Conservation (phyloP, 2,113 vertebrate species). For the Sprattus sprattus region DNA sequence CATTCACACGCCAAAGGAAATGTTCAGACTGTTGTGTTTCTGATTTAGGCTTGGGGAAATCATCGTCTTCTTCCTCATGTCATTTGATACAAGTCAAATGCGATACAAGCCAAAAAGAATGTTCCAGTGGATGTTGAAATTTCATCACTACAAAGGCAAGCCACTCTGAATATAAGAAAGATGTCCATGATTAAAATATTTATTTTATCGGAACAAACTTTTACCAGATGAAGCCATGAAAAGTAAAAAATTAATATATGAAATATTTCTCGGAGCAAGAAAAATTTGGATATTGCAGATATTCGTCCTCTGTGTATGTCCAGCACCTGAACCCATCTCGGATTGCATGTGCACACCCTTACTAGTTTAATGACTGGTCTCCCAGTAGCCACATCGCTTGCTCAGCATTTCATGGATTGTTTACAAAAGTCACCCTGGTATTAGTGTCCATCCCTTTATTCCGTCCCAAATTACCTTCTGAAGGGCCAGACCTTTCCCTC, state of each 20-base stretch:
- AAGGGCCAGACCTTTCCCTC: too few relatives aligned
- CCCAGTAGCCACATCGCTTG: background rate
- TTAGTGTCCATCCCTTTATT: too few relatives aligned
- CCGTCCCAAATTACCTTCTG: too few relatives aligned
- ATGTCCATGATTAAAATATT: background rate
- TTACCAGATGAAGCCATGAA: background rate
- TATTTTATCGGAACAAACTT: background rate
- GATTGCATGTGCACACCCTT: background rate
- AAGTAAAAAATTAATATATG: background rate
- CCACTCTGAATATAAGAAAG: background rate
- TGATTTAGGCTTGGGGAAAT: background rate
- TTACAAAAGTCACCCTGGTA: background rate
- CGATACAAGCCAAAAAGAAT: background rate
- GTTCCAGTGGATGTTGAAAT: conserved; percentile 1
- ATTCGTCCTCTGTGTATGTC: too few relatives aligned
- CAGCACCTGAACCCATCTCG: background rate
- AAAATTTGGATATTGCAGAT: too few relatives aligned
- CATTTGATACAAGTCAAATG: background rate
- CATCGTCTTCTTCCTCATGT: background rate
- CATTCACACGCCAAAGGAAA: conserved; percentile 48
- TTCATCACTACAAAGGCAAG: background rate
- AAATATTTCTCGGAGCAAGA: too few relatives aligned
- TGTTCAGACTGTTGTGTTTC: conserved; percentile 47
- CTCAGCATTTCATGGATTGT: background rate
- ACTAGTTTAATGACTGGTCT: background rate